Conservation (phyloP, 1,140 invertebrate species). For the Berghia stephanieae region DNA sequence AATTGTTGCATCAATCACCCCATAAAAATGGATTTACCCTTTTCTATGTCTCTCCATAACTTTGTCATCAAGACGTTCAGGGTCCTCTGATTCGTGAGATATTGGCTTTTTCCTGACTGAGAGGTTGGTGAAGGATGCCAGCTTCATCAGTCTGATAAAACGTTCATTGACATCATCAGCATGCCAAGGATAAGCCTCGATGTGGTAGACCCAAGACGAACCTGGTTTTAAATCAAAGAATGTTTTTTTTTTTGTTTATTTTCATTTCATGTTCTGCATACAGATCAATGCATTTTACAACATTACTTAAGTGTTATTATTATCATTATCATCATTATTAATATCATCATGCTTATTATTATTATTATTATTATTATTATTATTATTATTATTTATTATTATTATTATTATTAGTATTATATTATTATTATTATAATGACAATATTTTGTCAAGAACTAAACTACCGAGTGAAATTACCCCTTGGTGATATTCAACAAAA, state of each 20-base stretch:
- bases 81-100: neutral
- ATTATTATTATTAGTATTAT: neutral
- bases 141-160: constrained; percentile 23
- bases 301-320: neutral
- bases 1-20: too few relatives aligned
- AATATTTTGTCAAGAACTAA: neutral
- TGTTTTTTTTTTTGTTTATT: too few relatives aligned
- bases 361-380: neutral
- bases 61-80: constrained; percentile 18
- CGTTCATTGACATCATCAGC: constrained; percentile 30
- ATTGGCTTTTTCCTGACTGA: constrained; percentile 21
- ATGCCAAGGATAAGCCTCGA: constrained; percentile 29
- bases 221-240: neutral
- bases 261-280: too few relatives aligned
- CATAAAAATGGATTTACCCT: too few relatives aligned
- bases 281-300: neutral
- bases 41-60: constrained; percentile 15
- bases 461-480: neutral
- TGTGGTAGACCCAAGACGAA: constrained; percentile 19
- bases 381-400: neutral
- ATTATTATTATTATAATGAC: neutral
- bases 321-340: neutral
- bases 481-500: neutral
- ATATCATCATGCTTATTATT: neutral
- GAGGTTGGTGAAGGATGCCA: constrained; percentile 20